These are phyloP conservation scores for Orthonevra nobilis DNA, from an alignment of 2,888 invertebrate genomes.

Conservation along the genomic window DNA sequence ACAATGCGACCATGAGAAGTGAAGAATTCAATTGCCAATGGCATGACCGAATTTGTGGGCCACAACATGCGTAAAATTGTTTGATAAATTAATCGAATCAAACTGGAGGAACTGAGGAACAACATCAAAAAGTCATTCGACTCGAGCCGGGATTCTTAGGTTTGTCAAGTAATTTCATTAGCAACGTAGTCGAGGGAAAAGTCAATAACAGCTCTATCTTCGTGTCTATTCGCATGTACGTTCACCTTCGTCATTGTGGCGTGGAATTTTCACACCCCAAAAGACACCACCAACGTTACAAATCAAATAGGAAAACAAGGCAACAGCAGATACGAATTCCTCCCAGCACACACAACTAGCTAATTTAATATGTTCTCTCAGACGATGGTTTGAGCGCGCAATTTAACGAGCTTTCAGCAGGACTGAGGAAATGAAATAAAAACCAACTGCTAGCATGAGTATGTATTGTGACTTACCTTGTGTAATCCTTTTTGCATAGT, in stretches of 20 bases:
- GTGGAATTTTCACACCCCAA: constrained; percentile 53
- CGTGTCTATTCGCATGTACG: neutral
- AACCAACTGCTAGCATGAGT: constrained; percentile 13
- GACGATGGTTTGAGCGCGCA: constrained; percentile 46
- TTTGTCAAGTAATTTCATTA: constrained; percentile 57
- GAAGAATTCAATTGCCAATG: constrained; percentile 29
- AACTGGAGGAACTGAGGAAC: constrained; percentile 12
- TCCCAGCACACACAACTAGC: constrained; percentile 1
- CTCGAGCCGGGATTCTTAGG: constrained; percentile 18
- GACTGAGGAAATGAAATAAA: constrained; percentile 19
- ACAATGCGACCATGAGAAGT: constrained; percentile 4
- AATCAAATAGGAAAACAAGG: constrained; percentile 34
- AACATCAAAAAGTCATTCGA: constrained; percentile 57
- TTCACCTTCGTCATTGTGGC: constrained; percentile 15
- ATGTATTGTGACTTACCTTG: constrained; percentile 86
- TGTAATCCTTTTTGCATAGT: constrained; percentile 96
- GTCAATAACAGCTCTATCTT: constrained; percentile 34
- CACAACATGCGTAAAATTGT: constrained; percentile 56
- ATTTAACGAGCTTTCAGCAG: neutral
- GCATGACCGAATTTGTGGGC: constrained; percentile 14
- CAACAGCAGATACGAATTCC: neutral
- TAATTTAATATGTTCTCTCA: constrained; percentile 59
- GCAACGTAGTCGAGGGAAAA: constrained; percentile 14
- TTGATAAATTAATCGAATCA: constrained; percentile 64
- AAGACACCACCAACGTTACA: constrained; percentile 24